phyloP scores from a whole-genome alignment of 2,113 vertebrate genomes.

The Oriolus oriolus region DNA sequence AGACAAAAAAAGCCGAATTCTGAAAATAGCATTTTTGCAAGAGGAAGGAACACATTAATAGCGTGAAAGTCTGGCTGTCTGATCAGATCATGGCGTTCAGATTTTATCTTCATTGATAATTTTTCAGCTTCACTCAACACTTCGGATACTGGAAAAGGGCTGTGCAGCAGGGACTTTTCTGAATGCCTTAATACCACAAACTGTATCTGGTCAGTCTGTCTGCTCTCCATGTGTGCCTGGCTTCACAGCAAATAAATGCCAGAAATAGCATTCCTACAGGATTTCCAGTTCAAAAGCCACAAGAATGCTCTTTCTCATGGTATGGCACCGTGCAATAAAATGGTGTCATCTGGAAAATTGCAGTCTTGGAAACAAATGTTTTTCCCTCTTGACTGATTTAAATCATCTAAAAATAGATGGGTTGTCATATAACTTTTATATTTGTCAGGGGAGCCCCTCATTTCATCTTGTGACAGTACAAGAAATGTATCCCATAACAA shows the following conservation, averaged over 20 bases:
- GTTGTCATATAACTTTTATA: slow-evolving; percentile 50
- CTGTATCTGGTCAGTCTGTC: slow-evolving; percentile 69
- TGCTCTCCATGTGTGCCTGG: slow-evolving; percentile 57
- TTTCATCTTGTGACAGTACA: slow-evolving; percentile 10
- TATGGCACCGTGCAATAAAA: slow-evolving; percentile 70
- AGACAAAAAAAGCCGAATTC: slow-evolving; percentile 38
- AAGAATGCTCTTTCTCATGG: slow-evolving; percentile 74
- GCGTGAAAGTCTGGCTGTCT: slow-evolving; percentile 33
- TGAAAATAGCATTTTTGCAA: neutral
- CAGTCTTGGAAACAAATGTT: slow-evolving; percentile 68
- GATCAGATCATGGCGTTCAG: slow-evolving; percentile 16
- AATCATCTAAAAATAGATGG: slow-evolving; percentile 71
- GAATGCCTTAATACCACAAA: slow-evolving; percentile 57
- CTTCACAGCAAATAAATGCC: slow-evolving; percentile 68
- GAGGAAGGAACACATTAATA: slow-evolving; percentile 35
- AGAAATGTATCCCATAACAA: neutral
- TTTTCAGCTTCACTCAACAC: slow-evolving; percentile 56
- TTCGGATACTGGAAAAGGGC: slow-evolving; percentile 2
- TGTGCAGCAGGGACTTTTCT: slow-evolving; percentile 48
- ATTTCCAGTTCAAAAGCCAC: slow-evolving; percentile 73
- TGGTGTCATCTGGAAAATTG: slow-evolving; percentile 78
- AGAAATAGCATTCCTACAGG: slow-evolving; percentile 74
- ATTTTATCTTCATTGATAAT: slow-evolving; percentile 53
- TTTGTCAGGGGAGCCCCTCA: slow-evolving; percentile 42
- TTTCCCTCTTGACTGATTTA: slow-evolving; percentile 65